phyloP scores from a whole-genome alignment of 1,140 invertebrate species.

The Periplaneta americana region DNA sequence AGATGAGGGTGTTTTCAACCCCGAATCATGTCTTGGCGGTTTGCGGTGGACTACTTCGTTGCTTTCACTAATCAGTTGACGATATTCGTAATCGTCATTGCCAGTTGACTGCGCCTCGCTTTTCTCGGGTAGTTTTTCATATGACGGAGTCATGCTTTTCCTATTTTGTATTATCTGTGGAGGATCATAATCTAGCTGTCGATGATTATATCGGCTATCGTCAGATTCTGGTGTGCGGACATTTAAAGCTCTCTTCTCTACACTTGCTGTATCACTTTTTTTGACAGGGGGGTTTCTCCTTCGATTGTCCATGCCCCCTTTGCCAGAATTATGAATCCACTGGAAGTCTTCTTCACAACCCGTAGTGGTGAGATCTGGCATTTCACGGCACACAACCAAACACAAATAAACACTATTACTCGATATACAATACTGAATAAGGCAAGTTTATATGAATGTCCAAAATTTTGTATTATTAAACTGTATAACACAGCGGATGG shows the following conservation, averaged over 20 bases:
- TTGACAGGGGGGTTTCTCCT: background rate
- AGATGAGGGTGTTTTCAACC: background rate
- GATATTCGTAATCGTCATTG: background rate
- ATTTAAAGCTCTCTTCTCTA: background rate
- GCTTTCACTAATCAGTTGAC: background rate
- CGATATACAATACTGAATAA: too few species aligned
- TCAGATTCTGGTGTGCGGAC: background rate
- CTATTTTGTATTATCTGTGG: background rate
- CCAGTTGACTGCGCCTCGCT: background rate
- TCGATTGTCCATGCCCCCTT: background rate
- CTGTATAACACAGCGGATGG: too few species aligned
- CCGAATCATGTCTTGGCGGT: background rate
- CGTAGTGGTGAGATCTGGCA: constrained; percentile 5
- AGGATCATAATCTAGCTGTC: background rate
- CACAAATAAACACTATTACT: background rate
- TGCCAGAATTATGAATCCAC: background rate
- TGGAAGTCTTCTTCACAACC: constrained; percentile 9
- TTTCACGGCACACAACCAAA: background rate
- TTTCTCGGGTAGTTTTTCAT: background rate
- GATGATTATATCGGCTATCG: background rate
- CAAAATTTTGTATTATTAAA: too few species aligned
- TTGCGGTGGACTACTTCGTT: background rate
- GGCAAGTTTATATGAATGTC: too few species aligned
- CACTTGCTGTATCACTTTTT: background rate
- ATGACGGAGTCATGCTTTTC: background rate